Conservation (phyloP, 2,888 invertebrate genomes). For the Agriotes lineatus region DNA sequence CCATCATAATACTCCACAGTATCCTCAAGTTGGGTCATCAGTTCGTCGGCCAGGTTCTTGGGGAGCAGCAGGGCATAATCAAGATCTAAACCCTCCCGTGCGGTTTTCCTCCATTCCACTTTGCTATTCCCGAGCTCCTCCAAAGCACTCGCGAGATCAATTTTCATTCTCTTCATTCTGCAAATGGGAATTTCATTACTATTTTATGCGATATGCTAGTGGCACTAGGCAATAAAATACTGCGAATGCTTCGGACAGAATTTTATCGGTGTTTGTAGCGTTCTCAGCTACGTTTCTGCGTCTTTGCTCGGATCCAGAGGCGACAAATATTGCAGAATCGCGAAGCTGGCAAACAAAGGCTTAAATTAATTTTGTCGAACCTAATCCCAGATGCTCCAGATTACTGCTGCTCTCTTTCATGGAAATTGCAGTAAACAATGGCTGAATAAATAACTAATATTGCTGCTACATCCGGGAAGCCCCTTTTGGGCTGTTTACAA, state of each 20-base stretch:
- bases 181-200: slow-evolving; percentile 29
- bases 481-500: too few relatives aligned
- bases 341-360: neutral
- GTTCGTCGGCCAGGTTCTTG: slow-evolving; percentile 64
- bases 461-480: too few relatives aligned
- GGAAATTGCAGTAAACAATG: too few relatives aligned
- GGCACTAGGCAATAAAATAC: slow-evolving; percentile 23
- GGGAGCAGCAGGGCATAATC: slow-evolving; percentile 70
- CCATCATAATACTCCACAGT: slow-evolving; percentile 74
- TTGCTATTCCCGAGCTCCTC: slow-evolving; percentile 47
- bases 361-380: neutral
- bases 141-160: slow-evolving; percentile 50
- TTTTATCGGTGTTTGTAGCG: slow-evolving; percentile 13
- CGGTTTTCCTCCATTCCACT: slow-evolving; percentile 62
- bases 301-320: too few relatives aligned
- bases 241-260: slow-evolving; percentile 15
- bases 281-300: slow-evolving; percentile 10
- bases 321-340: too few relatives aligned
- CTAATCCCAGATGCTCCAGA: too few relatives aligned
- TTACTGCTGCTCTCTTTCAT: too few relatives aligned
- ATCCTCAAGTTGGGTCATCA: slow-evolving; percentile 70
- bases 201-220: slow-evolving; percentile 20
- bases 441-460: too few relatives aligned
- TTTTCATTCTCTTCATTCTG: slow-evolving; percentile 52
- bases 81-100: slow-evolving; percentile 70